These are phyloP conservation scores for Crotophaga sulcirostris DNA, from an alignment of 2,113 vertebrate species.

Conservation along the genomic window DNA sequence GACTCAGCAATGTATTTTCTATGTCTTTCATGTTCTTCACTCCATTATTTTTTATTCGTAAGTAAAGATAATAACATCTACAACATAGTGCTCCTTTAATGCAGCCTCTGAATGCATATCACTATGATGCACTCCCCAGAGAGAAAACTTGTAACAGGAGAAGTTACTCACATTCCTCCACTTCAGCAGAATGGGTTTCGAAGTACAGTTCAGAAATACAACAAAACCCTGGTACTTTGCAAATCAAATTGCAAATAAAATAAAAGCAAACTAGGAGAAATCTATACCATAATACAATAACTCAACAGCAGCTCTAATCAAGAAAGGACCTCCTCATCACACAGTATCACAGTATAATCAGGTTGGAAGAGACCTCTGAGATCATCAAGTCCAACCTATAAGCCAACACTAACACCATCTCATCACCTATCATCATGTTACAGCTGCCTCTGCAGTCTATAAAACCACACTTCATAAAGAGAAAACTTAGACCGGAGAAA, in stretches of 20 bases:
- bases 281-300: not conserved
- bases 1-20: not conserved
- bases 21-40: not conserved
- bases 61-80: not conserved
- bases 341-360: too few relatives aligned
- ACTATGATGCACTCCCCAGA: not conserved
- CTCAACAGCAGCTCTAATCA: not conserved
- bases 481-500: not conserved
- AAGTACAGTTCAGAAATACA: not conserved
- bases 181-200: not conserved
- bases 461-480: not conserved
- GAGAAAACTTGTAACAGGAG: not conserved
- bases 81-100: not conserved
- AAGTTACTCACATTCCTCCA: not conserved
- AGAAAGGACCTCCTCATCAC: not conserved
- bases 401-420: too few relatives aligned
- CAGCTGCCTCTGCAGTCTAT: not conserved
- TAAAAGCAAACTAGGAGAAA: not conserved
- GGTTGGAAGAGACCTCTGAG: too few relatives aligned
- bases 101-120: not conserved
- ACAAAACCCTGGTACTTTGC: accelerated
- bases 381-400: too few relatives aligned
- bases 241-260: not conserved
- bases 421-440: too few relatives aligned
- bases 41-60: not conserved